Evolutionary conservation across 2,888 invertebrate species (phyloP).

Genomic region (Adineta ricciae): DNA sequence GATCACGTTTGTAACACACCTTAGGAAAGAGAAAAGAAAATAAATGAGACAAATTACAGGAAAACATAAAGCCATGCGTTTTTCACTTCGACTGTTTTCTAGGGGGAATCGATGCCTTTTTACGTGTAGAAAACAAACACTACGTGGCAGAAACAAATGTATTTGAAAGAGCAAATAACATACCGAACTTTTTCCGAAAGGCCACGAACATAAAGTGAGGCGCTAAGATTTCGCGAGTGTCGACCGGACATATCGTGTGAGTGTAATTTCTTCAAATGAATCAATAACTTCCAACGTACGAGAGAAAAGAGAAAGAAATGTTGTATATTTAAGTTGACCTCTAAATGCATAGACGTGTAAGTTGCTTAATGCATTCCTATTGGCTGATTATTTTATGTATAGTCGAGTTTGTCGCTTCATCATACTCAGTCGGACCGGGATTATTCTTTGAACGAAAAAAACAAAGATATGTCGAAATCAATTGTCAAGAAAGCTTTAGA

Average conservation of each 20-base stretch:
- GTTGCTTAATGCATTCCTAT: not conserved
- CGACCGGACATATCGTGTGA: not conserved
- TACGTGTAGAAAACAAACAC: not conserved
- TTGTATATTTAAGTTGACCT: not conserved
- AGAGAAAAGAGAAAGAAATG: not conserved
- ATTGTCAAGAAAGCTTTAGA: constrained; percentile 18
- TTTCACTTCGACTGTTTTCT: not conserved
- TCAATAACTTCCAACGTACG: not conserved
- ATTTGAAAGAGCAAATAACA: not conserved
- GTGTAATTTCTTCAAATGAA: not conserved
- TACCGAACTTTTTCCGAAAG: not conserved
- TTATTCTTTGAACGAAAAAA: too few relatives aligned
- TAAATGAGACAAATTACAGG: not conserved
- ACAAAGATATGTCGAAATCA: not conserved
- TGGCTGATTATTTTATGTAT: not conserved
- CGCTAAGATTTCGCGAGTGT: not conserved
- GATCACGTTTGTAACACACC: constrained; percentile 5
- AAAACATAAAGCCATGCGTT: not conserved
- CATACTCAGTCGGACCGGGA: too few relatives aligned
- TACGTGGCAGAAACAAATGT: not conserved
- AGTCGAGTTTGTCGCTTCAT: not conserved
- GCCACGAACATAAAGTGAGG: constrained; percentile 8
- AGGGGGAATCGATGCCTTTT: not conserved
- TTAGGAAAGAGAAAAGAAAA: not conserved
- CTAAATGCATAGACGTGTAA: not conserved